A percentile compares a stretch with the other conserved stretches of the same genome.
phyloP scores from a whole-genome alignment of 53 echinoderm and acorn worm species.

The Temnopleurus reevesii region DNA sequence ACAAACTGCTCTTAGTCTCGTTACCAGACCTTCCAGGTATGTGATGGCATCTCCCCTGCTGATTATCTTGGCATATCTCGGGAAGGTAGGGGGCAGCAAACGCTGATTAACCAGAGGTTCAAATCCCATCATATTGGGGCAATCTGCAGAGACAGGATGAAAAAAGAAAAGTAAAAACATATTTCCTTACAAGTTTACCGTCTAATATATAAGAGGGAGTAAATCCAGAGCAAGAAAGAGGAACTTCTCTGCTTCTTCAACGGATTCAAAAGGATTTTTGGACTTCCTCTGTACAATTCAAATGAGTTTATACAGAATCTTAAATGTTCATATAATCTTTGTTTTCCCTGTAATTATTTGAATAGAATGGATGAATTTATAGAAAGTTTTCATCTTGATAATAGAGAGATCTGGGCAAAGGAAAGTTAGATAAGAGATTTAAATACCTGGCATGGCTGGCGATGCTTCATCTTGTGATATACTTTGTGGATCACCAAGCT shows the following conservation, averaged over 20 bases:
- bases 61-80: constrained; percentile 96
- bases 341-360: no score
- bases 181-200: constrained; percentile 68
- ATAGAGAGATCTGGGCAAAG: no score
- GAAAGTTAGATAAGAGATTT: no score
- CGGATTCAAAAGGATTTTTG: no score
- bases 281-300: no score
- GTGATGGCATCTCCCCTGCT: constrained; percentile 72
- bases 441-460: constrained; percentile 72
- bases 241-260: constrained; percentile 83
- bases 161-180: no score
- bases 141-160: constrained; percentile 50
- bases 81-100: constrained; percentile 94
- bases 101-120: constrained; percentile 96
- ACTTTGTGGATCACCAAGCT: constrained; percentile 69
- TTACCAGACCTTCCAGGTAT: constrained; percentile 79
- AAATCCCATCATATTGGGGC: constrained; percentile 90
- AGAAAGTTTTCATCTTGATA: no score
- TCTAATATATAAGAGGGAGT: constrained; percentile 68
- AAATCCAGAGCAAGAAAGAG: constrained; percentile 73
- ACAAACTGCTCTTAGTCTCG: constrained; percentile 81
- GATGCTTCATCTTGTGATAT: constrained; percentile 31
- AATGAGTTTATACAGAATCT: no score
- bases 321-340: no score
- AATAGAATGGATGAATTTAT: no score